These are phyloP conservation scores for Caenorhabditis tropicalis DNA, from an alignment of 1,140 invertebrate genomes.

Conservation along the genomic window DNA sequence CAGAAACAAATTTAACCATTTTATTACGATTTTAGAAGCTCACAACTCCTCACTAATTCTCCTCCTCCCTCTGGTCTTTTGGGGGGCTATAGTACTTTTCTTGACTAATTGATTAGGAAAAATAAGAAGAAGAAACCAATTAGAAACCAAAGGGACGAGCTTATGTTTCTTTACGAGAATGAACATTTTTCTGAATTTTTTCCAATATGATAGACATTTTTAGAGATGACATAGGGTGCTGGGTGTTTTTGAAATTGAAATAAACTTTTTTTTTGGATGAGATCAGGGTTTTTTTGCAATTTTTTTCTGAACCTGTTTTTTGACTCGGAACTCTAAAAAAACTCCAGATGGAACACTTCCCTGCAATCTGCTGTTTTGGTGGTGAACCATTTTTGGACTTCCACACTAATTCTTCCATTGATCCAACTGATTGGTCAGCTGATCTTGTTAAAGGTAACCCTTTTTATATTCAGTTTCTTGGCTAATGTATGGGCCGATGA, in stretches of 20 bases:
- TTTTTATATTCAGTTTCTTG: too few species aligned
- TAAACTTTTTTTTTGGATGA: too few species aligned
- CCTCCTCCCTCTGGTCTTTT: too few species aligned
- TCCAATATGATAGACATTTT: too few species aligned
- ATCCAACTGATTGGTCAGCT: conserved; percentile 18
- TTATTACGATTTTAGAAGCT: too few species aligned
- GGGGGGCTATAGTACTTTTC: not conserved
- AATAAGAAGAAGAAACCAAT: not conserved
- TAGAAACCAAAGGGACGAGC: not conserved
- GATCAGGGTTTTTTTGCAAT: not conserved
- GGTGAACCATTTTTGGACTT: conserved; percentile 1
- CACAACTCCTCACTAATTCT: too few species aligned
- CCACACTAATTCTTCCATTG: conserved; percentile 7
- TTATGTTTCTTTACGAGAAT: not conserved
- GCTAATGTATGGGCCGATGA: too few species aligned
- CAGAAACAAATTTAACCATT: too few species aligned
- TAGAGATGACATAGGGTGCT: too few species aligned
- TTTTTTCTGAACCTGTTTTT: not conserved
- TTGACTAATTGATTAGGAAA: not conserved
- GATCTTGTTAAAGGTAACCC: not conserved
- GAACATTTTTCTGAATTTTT: too few species aligned
- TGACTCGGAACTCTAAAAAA: not conserved
- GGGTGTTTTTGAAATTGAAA: too few species aligned
- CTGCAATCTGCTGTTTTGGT: conserved; percentile 9
- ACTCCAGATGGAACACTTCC: not conserved